Percentiles rank a stretch among this genome's conserved stretches.
phyloP scores from a whole-genome alignment of 2,797 vertebrate genomes.

The Hydrolagus colliei region DNA sequence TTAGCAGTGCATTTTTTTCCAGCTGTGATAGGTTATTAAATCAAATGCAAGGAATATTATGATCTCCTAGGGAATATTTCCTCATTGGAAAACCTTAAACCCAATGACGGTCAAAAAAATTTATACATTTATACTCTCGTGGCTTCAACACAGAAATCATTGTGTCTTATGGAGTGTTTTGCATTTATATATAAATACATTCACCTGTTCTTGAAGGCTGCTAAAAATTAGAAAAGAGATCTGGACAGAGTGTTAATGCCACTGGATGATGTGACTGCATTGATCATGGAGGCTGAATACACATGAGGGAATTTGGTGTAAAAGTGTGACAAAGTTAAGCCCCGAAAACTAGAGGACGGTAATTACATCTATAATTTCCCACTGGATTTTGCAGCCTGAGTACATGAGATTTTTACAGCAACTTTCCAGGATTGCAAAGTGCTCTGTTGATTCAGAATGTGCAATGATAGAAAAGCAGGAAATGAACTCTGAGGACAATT shows the following conservation, averaged over 20 bases:
- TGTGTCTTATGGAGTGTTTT: too few species aligned
- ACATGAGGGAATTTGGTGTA: background rate
- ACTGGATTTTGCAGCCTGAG: background rate
- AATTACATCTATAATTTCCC: constrained; percentile 4
- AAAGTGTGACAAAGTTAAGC: background rate
- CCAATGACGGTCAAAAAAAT: too few species aligned
- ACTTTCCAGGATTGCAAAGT: background rate
- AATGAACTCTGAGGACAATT: background rate
- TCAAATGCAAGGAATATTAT: too few species aligned
- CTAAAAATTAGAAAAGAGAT: background rate
- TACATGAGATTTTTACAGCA: background rate
- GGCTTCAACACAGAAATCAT: too few species aligned
- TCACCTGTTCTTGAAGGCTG: background rate
- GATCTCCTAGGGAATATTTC: too few species aligned
- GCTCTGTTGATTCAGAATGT: background rate
- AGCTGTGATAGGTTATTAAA: too few species aligned
- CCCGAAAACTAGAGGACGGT: background rate
- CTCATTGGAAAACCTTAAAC: too few species aligned
- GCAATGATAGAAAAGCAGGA: constrained; percentile 11
- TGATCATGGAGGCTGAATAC: background rate
- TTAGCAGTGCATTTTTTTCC: too few species aligned
- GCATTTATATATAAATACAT: background rate
- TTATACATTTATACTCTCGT: too few species aligned
- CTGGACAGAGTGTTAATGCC: background rate
- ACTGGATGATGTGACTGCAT: background rate